Evolutionary conservation across 2,113 vertebrate genomes (phyloP), one percentile per base, ranked within the genome.

Genomic region (Gallinago jamesoni): DNA sequence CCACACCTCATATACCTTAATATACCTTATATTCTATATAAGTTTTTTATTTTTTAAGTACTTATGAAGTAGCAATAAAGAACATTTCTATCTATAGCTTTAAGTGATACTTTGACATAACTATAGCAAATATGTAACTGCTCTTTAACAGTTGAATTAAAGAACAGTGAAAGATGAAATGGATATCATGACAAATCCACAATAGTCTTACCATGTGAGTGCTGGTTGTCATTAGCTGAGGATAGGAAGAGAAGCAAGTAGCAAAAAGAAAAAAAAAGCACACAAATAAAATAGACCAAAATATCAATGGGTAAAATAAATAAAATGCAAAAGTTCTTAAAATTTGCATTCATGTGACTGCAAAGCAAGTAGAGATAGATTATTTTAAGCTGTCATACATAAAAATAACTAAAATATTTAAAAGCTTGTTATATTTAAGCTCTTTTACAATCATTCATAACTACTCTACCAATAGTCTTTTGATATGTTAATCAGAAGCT

Each of bases 161-260:
- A 95, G 95, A 96, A 97, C 97, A 98, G 62, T 93, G 68, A 95
- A 89, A 94, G 87, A 87, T 92, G 93, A 96, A 97, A 97, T 82
- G 96, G 94, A 78, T 96, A 96, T 94, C 90, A 96, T 93, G 96
- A 98, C 97, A 98, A 96, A 98, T 94, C 96, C 95, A 92, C 78
- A 87, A 66, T 96, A 97, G 97, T 98, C 99, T 99, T 99, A 99
- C 99, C 99, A 99, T 99, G 97, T 99, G 98, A 96, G 99, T 99
- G 99, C 98, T 99, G 99, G 98, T 97, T 98, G 99, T 99, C 99
- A 99, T 98, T 98, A 99, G 98, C 99, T 99, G 99, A 98, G 98
- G 98, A 98, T 98, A 98, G 98, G 97, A 98, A 98, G 98, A 99
- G 98, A 98, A 98, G 98, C 98, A 98, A 98, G 98, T 98, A 97